Conservation (phyloP, 2,113 vertebrate species). For the Apeltes quadracus region DNA sequence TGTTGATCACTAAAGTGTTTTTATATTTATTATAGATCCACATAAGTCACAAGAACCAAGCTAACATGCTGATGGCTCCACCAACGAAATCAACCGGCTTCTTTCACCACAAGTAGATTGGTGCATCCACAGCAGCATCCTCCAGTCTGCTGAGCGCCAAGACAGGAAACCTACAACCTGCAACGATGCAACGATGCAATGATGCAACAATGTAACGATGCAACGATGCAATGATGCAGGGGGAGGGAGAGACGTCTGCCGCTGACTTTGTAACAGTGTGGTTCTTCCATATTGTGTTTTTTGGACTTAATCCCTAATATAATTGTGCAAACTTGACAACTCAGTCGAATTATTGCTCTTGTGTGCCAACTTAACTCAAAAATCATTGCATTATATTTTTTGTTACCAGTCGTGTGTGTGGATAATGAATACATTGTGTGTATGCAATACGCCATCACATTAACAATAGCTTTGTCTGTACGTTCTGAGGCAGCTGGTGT, state of each 20-base stretch:
- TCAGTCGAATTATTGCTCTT: conserved; percentile 23
- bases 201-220: too few species aligned
- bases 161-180: background rate
- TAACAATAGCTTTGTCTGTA: conserved; percentile 23
- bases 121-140: background rate
- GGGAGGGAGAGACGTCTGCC: background rate
- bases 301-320: conserved; percentile 7
- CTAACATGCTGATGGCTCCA: conserved; percentile 87
- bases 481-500: conserved; percentile 25
- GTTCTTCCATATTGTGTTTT: conserved; percentile 19
- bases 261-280: conserved; percentile 8
- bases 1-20: background rate
- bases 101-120: conserved; percentile 82
- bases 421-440: conserved; percentile 12
- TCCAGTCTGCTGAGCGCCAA: background rate
- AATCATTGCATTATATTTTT: conserved; percentile 11
- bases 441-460: conserved; percentile 36
- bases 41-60: conserved; percentile 92
- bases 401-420: background rate
- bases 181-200: background rate
- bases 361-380: conserved; percentile 49
- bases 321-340: conserved; percentile 9
- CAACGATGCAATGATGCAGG: conserved; percentile 11
- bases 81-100: conserved; percentile 84
- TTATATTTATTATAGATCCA: conserved; percentile 80